Percentiles rank a stretch among this genome's conserved stretches.
These are phyloP conservation scores for Parambassis ranga DNA, from an alignment of 2,797 vertebrate species.

Conservation along the genomic window DNA sequence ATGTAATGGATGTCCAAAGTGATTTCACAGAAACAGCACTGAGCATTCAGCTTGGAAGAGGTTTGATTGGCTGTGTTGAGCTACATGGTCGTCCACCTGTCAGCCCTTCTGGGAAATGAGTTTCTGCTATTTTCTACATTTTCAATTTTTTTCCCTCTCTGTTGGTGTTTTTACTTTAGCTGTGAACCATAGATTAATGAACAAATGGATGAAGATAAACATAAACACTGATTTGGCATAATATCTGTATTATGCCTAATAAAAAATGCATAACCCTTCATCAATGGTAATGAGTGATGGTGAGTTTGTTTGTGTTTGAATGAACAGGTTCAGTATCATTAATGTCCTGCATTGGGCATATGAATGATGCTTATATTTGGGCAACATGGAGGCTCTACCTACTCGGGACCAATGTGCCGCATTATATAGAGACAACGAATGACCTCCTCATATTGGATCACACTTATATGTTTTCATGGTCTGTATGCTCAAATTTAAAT, in stretches of 20 bases:
- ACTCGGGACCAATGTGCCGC: no score
- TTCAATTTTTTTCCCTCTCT: background rate
- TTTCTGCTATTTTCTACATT: slow-evolving; percentile 8
- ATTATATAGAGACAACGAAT: no score
- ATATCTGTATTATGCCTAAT: background rate
- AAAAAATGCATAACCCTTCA: background rate
- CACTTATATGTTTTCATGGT: no score
- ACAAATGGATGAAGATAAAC: background rate
- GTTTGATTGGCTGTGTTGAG: slow-evolving; percentile 33
- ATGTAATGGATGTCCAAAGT: slow-evolving; percentile 53
- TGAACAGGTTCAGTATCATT: no score
- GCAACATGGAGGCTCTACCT: no score
- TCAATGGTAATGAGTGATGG: background rate
- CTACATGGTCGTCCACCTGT: slow-evolving; percentile 28
- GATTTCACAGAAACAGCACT: slow-evolving; percentile 48
- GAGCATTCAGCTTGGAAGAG: slow-evolving; percentile 40
- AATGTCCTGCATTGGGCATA: no score
- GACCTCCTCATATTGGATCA: no score
- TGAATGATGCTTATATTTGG: no score
- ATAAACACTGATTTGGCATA: background rate
- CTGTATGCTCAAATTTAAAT: background rate
- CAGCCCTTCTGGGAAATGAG: slow-evolving; percentile 38
- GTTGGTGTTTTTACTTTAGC: slow-evolving; percentile 1
- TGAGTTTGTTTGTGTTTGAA: background rate
- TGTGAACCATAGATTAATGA: background rate